These are phyloP conservation scores for Chloroceryle amazona DNA, from an alignment of 2,797 vertebrate genomes.

Conservation along the genomic window DNA sequence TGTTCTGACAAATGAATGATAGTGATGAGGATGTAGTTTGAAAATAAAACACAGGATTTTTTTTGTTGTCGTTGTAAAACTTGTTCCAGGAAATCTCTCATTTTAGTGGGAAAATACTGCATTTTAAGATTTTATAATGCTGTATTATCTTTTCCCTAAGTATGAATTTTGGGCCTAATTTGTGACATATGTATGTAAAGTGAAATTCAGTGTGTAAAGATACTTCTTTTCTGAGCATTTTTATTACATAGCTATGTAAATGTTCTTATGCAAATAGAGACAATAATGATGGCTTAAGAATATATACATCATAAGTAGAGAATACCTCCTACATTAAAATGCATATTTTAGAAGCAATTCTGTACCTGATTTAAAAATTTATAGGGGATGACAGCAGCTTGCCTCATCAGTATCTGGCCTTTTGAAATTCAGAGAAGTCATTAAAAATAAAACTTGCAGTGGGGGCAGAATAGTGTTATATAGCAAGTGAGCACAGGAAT, in stretches of 20 bases:
- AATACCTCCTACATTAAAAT: constrained; percentile 34
- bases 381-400: neutral
- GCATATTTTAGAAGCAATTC: neutral
- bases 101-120: neutral
- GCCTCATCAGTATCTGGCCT: neutral
- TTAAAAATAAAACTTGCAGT: neutral
- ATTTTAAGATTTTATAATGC: neutral
- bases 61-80: neutral
- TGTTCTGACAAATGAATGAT: neutral
- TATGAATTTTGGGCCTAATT: neutral
- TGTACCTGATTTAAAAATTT: constrained; percentile 17
- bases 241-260: neutral
- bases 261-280: neutral
- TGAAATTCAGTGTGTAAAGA: neutral
- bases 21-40: neutral
- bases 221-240: neutral
- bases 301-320: neutral
- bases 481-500: constrained; percentile 5
- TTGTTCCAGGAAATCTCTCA: neutral
- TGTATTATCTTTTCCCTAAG: neutral
- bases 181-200: neutral
- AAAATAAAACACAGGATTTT: neutral
- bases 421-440: neutral
- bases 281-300: constrained; percentile 2
- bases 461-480: neutral